phyloP scores from a whole-genome alignment of 2,888 invertebrate genomes.

The Brachyptera risi region DNA sequence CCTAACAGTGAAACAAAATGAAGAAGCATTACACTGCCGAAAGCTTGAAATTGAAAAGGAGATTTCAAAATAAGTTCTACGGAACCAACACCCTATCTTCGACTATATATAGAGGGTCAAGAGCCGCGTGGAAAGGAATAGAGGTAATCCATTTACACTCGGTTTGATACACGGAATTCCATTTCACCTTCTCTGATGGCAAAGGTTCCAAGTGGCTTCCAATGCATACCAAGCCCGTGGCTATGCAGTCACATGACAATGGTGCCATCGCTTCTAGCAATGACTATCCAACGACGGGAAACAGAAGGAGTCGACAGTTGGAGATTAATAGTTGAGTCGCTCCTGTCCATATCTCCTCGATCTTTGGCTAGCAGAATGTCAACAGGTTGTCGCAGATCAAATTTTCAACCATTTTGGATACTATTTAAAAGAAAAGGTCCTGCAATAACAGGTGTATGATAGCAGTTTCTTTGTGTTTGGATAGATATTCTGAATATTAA shows the following conservation, averaged over 20 bases:
- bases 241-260: background rate
- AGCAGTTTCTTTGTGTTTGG: no score
- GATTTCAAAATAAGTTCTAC: conserved; percentile 27
- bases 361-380: no score
- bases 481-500: no score
- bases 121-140: background rate
- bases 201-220: background rate
- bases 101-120: background rate
- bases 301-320: no score
- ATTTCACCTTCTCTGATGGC: background rate
- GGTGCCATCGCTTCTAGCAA: no score
- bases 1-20: conserved; percentile 22
- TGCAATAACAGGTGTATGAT: no score
- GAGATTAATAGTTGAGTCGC: no score
- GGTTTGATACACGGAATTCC: background rate
- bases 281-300: no score
- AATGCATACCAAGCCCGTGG: background rate
- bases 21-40: conserved; percentile 33
- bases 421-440: no score
- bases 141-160: background rate
- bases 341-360: no score
- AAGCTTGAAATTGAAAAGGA: conserved; percentile 33
- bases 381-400: no score
- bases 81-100: conserved; percentile 26
- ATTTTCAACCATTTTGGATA: no score